Evolutionary conservation across 1,140 invertebrate genomes (phyloP).

Genomic region (Scaptomyza pallida): DNA sequence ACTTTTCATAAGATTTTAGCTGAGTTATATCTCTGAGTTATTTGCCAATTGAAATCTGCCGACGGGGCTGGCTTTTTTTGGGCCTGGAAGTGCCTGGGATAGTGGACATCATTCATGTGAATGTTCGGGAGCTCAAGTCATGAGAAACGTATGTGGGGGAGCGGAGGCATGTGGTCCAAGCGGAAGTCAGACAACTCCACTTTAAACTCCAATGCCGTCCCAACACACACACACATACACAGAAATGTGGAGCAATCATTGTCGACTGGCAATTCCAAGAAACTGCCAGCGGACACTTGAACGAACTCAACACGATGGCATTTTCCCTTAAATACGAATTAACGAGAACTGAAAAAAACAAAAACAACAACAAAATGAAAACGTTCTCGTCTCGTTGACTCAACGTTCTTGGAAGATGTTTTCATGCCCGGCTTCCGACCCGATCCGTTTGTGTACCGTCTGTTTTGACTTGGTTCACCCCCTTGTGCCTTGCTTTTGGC

Average conservation of each 20-base stretch:
- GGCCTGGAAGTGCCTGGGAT: too few species aligned
- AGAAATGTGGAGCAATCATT: conserved; percentile 73
- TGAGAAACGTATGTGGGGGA: too few species aligned
- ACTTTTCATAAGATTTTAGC: too few species aligned
- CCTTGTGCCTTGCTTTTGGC: conserved; percentile 40
- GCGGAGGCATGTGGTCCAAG: conserved; percentile 35
- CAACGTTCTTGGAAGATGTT: conserved; percentile 64
- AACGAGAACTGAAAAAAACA: conserved; percentile 54
- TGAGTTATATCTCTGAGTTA: too few species aligned
- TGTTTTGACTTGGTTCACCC: background rate
- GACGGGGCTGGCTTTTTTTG: too few species aligned
- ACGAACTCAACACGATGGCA: conserved; percentile 26
- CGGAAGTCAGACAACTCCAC: conserved; percentile 58
- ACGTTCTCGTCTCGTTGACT: conserved; percentile 63
- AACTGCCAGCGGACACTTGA: conserved; percentile 44
- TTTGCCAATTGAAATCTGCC: too few species aligned
- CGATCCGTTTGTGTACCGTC: conserved; percentile 27
- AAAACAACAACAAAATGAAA: conserved; percentile 60
- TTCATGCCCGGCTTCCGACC: conserved; percentile 37
- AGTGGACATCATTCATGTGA: too few species aligned
- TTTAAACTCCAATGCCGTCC: conserved; percentile 1
- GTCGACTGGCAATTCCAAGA: conserved; percentile 51
- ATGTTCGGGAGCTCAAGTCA: too few species aligned
- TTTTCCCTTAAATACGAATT: conserved; percentile 68
- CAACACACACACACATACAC: conserved; percentile 17